Evolutionary conservation across 2,797 vertebrate species (phyloP), one percentile per base, ranked within the genome.

Genomic region (Microctenopoma steveboyesi): DNA sequence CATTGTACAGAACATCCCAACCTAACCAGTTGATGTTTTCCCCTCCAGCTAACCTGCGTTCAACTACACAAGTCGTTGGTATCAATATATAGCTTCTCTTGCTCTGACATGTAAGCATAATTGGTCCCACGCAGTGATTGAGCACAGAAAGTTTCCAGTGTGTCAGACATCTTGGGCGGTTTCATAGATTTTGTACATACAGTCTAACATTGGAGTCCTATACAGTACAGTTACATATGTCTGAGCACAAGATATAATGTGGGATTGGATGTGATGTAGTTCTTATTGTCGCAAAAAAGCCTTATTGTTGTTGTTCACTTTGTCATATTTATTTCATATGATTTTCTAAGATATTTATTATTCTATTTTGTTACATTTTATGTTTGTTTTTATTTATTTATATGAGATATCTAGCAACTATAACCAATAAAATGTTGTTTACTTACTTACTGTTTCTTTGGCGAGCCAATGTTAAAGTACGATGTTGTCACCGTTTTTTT

Each of bases 291-390:
- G 84, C 84, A 85, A 87, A 86, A 88, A 89, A 93, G 93, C 94
- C 94, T 94, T 94, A 95, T 91, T 91, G 92, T 94, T 91, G 91
- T 91, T 35, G 91, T 92, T 92, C 85, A 88, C 86, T 88, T 89
- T 86, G 86, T 91, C 85, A 86, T 91, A 91, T 91, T 93, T 92
- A 91, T 92, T 91, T 92, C 59, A 73, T 82, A 88, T 90, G 72
- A 70, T 90, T 90, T 92, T 83, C 80, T 22, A 81, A 86, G 68
- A 93, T 91, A 92, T 91, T 91, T 93, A 91, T 93, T 85, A 91
- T 88, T 92, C 83, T 73, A 85, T 92, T 94, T 93, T 92, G 90
- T 93, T 92, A 87, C 86, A 89, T 92, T 92, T 91, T 82, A 88
- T 1, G 60, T 86, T 86, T 48, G 49, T 90, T 93, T 33, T 89